Base-by-base conservation (phyloP, 1,140 invertebrate species). In the Drosophila ambigua region DNA sequence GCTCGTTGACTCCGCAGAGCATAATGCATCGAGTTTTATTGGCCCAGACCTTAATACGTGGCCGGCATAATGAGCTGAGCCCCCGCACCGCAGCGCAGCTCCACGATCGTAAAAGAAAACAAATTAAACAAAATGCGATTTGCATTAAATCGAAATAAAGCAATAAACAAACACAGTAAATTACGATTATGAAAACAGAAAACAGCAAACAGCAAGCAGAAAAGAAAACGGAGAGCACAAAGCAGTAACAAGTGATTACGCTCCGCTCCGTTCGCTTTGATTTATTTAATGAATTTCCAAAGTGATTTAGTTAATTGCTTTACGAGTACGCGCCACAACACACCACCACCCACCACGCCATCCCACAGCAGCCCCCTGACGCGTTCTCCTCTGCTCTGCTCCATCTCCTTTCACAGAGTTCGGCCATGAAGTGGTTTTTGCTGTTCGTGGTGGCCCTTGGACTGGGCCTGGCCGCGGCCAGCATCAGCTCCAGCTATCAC, bases 21-120 rank as follows among this genome's bases (percentile, higher is more conserved):
- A 68, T 57, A 49, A 57, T 50, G 60, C 24, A 71, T 68, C 35
- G 67, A 66, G 76, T 88, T 88, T 73, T 76, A 83, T 71, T 88
- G 83, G 75, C 83, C 83, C 79, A 88, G 83, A 88, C 83, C 83
- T 88, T 88, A 88, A 83, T 88, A 88, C 83, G 83, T 88, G 83
- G 23, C 15, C 45, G 48, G 78, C 83, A 77, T 87, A 57, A 43
- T 26, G 45, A 69, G 51, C 46, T 2, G 35, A 13, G 35, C 11
- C 4, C 35, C 35, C 35, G 31, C 31, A 11, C 35, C 11, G 35
- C 35, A 3, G 4, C 2, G 31, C 23, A 20, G 16, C 31, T 45
- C 11, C 52, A 67, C 51, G 57, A 44, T 46, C 51, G 54, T 69
- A 46, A 52, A 39, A 26, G 41, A 62, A 72, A 72, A 60, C 59